Evolutionary conservation across 1,140 invertebrate species (phyloP).

Genomic region (Geopemphigus sp.): DNA sequence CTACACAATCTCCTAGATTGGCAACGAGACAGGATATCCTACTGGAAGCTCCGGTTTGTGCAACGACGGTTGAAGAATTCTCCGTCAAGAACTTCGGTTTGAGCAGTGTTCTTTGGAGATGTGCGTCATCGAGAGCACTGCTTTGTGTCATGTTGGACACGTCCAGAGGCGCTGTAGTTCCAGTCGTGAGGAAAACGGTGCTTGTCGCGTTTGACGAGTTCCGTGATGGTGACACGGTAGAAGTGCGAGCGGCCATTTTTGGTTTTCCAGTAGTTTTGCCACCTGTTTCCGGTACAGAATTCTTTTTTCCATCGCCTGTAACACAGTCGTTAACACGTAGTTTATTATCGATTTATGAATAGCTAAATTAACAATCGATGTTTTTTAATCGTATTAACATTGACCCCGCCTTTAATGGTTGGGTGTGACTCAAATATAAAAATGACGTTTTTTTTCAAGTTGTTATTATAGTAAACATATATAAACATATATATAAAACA

Average conservation of each 20-base stretch:
- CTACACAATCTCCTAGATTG: conserved; percentile 80
- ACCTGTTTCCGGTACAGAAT: conserved; percentile 7
- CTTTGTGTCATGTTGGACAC: conserved; percentile 4
- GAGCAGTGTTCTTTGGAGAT: conserved; percentile 39
- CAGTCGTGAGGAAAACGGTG: too few relatives aligned
- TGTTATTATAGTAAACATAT: too few relatives aligned
- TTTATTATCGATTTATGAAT: too few relatives aligned
- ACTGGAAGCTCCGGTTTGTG: conserved; percentile 78
- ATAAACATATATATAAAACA: too few relatives aligned
- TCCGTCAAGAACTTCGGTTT: conserved; percentile 67
- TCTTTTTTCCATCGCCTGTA: conserved; percentile 17
- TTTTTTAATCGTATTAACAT: too few relatives aligned
- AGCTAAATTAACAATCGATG: too few relatives aligned
- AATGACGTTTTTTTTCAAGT: too few relatives aligned
- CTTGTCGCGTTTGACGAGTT: neutral
- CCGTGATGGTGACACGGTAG: neutral
- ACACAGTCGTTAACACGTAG: neutral
- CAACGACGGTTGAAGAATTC: conserved; percentile 75
- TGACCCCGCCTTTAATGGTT: too few relatives aligned
- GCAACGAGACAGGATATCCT: conserved; percentile 77
- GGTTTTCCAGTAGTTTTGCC: neutral
- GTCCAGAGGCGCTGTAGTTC: neutral
- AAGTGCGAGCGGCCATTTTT: too few relatives aligned
- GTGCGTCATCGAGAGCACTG: conserved; percentile 41
- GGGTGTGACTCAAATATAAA: too few relatives aligned